Conservation (phyloP, 2,888 invertebrate species). For the Pterobdella sp. region DNA sequence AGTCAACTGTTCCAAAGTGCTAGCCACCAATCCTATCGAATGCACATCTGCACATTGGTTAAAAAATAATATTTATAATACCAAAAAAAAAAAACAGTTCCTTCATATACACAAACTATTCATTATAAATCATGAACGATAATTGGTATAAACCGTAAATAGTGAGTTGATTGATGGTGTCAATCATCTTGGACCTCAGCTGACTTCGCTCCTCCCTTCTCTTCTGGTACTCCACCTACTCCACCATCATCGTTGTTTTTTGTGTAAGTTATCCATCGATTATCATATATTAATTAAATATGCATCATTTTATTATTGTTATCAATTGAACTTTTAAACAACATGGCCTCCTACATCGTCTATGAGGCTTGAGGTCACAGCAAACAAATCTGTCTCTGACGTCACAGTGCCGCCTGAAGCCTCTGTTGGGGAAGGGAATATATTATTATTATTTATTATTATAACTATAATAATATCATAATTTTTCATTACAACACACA, state of each 20-base stretch:
- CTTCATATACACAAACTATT: too few relatives aligned
- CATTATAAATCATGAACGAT: too few relatives aligned
- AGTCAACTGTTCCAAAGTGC: conserved; percentile 34
- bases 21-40: conserved; percentile 35
- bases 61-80: too few relatives aligned
- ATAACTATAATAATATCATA: neutral
- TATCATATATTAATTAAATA: neutral
- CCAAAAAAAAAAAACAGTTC: too few relatives aligned
- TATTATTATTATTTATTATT: neutral
- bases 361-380: neutral
- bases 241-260: neutral
- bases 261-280: neutral
- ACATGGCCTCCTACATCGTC: conserved; percentile 1
- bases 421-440: neutral
- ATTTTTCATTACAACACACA: neutral
- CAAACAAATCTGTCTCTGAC: neutral
- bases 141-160: neutral
- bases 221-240: conserved; percentile 24
- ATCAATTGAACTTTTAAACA: neutral
- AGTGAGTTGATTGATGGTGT: conserved; percentile 35
- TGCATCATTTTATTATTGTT: neutral
- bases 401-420: neutral
- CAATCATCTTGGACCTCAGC: conserved; percentile 32
- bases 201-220: conserved; percentile 17
- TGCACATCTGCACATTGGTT: conserved; percentile 33